Percentiles rank a stretch among this genome's conserved stretches.
phyloP scores from a whole-genome alignment of 2,888 invertebrate species.

The Athetis lepigone region DNA sequence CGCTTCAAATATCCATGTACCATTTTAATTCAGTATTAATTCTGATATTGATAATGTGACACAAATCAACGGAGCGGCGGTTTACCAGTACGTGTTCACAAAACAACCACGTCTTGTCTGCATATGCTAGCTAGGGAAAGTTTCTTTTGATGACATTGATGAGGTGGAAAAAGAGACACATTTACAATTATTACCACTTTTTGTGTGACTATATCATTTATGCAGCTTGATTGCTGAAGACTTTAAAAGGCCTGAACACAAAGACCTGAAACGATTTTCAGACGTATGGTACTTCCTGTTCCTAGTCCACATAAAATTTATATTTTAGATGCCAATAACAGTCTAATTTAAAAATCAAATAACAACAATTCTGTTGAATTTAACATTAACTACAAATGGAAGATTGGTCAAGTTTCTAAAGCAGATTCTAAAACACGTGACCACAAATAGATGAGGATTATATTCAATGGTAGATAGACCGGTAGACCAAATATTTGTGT shows the following conservation, averaged over 20 bases:
- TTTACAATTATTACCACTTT: no score
- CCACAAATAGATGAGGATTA: not conserved
- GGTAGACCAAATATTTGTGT: no score
- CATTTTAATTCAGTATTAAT: conserved; percentile 82
- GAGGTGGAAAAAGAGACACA: not conserved
- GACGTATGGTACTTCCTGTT: no score
- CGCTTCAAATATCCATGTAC: conserved; percentile 73
- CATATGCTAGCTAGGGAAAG: conserved; percentile 44
- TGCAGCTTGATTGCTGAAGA: no score
- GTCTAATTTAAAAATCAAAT: not conserved
- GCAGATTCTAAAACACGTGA: not conserved
- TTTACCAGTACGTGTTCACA: conserved; percentile 67
- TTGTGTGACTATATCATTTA: no score
- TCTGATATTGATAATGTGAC: conserved; percentile 79
- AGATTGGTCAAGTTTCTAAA: not conserved
- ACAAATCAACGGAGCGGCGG: conserved; percentile 77
- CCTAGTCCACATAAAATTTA: no score
- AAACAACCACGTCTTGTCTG: conserved; percentile 52
- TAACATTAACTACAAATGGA: conserved; percentile 3
- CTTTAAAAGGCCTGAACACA: no score
- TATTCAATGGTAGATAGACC: no score
- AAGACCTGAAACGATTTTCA: no score
- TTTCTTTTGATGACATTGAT: conserved; percentile 37
- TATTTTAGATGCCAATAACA: no score
- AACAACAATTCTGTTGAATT: conserved; percentile 5